These are phyloP conservation scores for Entomobrya proxima DNA, from an alignment of 2,888 invertebrate species.

Conservation along the genomic window DNA sequence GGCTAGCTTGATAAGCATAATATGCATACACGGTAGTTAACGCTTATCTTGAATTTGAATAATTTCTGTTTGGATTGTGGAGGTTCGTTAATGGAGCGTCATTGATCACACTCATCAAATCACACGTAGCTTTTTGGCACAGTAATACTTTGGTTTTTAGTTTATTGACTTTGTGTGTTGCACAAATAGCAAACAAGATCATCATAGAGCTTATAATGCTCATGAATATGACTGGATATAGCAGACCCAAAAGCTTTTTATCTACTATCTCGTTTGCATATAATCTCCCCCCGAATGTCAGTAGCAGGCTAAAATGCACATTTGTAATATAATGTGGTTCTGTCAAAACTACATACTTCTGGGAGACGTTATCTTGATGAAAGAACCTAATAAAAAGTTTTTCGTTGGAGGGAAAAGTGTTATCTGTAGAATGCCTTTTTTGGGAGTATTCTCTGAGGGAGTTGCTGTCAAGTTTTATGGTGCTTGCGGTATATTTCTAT, in stretches of 20 bases:
- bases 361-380: conserved; percentile 39
- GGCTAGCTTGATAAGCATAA: neutral
- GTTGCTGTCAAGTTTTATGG: neutral
- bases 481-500: neutral
- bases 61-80: neutral
- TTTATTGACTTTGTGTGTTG: conserved; percentile 4
- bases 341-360: conserved; percentile 38
- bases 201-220: no score
- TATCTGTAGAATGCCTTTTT: neutral
- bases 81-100: neutral
- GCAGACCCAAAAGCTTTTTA: neutral
- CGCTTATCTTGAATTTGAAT: conserved; percentile 18
- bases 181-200: conserved; percentile 16
- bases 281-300: neutral
- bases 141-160: neutral
- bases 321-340: conserved; percentile 12
- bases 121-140: neutral
- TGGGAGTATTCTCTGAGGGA: neutral
- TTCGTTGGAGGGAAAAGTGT: neutral
- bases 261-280: neutral
- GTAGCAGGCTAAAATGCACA: neutral
- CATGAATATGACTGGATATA: neutral
- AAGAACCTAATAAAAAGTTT: conserved; percentile 27
- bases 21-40: no score
- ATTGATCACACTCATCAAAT: neutral